Base-by-base conservation (phyloP, 1,140 invertebrate species). In the Neoseiulus cucumeris region DNA sequence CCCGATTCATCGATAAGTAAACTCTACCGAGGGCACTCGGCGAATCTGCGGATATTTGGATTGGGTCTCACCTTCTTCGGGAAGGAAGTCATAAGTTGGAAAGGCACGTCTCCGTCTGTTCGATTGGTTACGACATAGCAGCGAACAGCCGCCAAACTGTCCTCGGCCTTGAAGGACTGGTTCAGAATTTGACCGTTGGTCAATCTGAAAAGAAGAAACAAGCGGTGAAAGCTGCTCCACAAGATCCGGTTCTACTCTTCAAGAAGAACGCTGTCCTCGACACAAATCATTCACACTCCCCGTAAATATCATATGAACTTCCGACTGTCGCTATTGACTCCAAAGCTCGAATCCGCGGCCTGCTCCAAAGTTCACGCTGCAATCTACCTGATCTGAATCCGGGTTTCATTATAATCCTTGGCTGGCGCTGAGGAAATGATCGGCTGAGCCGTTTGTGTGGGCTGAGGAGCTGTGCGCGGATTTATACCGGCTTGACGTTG, bases 81-180 rank as follows among this genome's bases (percentile, higher is more conserved):
- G 22, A 59, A 59, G 25, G 51, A 59, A 4, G 51, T 59, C 51
- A 59, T 59, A 6, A 59, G 51, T 33, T 59, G 51, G 51, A 59
- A 59, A 33, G 51, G 51, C 4, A 59, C 51, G 33, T 59, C 51
- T 25, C 51, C 51, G 9, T 59, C 51, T 1, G 22, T 29, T 12
- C 51, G 51, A 59, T 59, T 59, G 25, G 51, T 59, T 33, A 59
- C 22, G 51, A 59, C 22, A 33, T 18, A 59, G 22, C 51, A 59
- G 4, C 51, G 51, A 14, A 59, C 51, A 17, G 22, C 22, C 9
- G 51, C 51, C 33, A 59, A 33, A 25, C 33, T 14, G 17, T 59
- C 51, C 14, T 33, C 14, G 4, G 25, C 33, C 9, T 25, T 59
- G 51, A 59, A 59, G 14, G 51, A 29, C 51, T 59, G 51, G 12